Evolutionary conservation across 1,140 invertebrate genomes (phyloP), one percentile per base, ranked within the genome.

Genomic region (Papilio aristodemus): DNA sequence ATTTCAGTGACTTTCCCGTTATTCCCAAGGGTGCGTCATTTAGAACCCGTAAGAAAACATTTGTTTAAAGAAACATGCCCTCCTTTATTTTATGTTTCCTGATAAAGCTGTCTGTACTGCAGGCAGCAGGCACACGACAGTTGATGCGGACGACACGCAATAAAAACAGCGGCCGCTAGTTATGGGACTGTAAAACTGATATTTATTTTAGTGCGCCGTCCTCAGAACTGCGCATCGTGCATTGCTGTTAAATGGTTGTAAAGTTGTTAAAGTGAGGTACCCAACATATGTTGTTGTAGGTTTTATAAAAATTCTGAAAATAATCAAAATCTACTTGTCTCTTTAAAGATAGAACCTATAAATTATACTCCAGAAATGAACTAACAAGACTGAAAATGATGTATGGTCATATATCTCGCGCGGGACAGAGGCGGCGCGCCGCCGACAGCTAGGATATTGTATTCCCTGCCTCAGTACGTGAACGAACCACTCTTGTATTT

Each of bases 101-200:
- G 46, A 54, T 54, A 54, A 54, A 54, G 10, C 46, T 10, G 46
- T 54, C 46, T 54, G 4, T 54, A 19, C 3, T 54, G 10, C 46
- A 54, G 46, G 10, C 46, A 54, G 22, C 2, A 32, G 27, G 27
- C 46, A 25, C 41, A 6, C 17, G 19, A 22, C 46, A 54, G 46
- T 54, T 54, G 46, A 54, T 19, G 19, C 22, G 9, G 27, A 32
- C 27, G 27, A 32, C 27, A 32, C 6, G 11, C 46, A 22, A 54
- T 54, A 54, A 54, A 54, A 54, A 54, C 46, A 54, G 19, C 19
- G 46, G 11, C 19, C 46, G 5, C 46, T 54, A 54, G 46, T 54
- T 54, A 54, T 19, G 19, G 46, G 17, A 19, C 19, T 54, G 46
- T 54, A 11, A 54, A 54, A 54, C 46, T 54, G 14, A 22, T 54